Evolutionary conservation across 1,140 invertebrate genomes (phyloP).

Genomic region (Phthorimaea operculella): DNA sequence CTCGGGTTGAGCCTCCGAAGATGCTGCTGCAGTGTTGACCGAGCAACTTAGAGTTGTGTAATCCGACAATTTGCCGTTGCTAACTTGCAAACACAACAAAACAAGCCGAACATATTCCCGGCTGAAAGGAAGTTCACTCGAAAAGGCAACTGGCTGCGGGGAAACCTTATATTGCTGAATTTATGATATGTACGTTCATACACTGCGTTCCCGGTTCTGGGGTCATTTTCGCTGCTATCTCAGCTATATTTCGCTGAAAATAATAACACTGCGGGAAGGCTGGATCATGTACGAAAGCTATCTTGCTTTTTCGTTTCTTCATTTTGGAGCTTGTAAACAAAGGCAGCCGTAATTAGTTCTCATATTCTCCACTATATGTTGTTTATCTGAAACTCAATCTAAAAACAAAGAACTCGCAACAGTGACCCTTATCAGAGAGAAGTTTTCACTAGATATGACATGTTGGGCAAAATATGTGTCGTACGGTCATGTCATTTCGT

Average conservation of each 20-base stretch:
- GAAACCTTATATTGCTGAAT: conserved; percentile 60
- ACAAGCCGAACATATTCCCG: conserved; percentile 56
- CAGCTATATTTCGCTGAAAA: conserved; percentile 39
- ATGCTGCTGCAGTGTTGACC: conserved; percentile 47
- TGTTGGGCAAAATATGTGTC: no score
- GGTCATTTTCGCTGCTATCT: conserved; percentile 46
- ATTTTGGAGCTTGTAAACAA: not conserved
- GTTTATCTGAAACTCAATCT: no score
- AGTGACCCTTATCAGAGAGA: no score
- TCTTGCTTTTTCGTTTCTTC: conserved; percentile 12
- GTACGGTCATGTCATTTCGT: not conserved
- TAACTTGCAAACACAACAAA: conserved; percentile 62
- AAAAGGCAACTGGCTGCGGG: conserved; percentile 56
- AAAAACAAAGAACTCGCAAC: no score
- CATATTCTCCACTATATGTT: no score
- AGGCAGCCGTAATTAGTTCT: no score
- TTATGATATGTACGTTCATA: conserved; percentile 48
- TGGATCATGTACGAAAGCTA: conserved; percentile 33
- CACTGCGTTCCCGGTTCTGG: conserved; percentile 43
- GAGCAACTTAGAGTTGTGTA: conserved; percentile 60
- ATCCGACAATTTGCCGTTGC: conserved; percentile 57
- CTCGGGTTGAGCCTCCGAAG: conserved; percentile 31
- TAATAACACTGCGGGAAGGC: conserved; percentile 39
- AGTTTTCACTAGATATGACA: no score
- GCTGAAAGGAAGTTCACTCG: conserved; percentile 55